Conservation (phyloP, 2,888 invertebrate species). For the Seladonia tumulorum region DNA sequence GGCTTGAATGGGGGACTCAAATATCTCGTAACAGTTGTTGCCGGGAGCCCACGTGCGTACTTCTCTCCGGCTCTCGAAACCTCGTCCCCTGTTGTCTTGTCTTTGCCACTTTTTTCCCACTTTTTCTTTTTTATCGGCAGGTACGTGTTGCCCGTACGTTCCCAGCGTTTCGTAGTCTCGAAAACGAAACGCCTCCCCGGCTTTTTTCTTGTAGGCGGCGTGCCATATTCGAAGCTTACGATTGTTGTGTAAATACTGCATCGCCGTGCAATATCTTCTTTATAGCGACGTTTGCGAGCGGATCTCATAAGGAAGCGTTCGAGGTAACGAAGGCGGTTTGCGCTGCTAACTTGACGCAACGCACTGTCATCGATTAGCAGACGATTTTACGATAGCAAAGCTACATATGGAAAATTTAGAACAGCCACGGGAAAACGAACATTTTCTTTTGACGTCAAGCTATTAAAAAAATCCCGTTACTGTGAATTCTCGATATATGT, state of each 20-base stretch:
- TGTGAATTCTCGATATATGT: too few species aligned
- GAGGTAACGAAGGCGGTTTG: background rate
- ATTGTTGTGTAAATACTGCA: background rate
- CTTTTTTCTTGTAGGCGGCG: background rate
- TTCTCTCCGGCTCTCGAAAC: constrained; percentile 1
- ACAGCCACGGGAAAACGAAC: too few species aligned
- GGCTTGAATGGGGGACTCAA: constrained; percentile 68
- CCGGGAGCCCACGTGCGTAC: constrained; percentile 60
- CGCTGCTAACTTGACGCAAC: background rate
- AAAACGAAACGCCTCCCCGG: background rate
- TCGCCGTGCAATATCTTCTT: background rate
- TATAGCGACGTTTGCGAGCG: background rate
- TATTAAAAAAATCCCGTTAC: too few species aligned
- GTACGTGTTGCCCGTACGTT: background rate
- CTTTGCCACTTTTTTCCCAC: background rate
- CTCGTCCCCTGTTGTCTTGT: background rate
- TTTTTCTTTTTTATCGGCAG: background rate
- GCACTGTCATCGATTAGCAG: too few species aligned
- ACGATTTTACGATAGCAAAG: too few species aligned
- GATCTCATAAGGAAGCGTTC: background rate
- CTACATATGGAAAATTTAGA: too few species aligned
- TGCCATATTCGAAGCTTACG: background rate
- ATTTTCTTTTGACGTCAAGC: too few species aligned
- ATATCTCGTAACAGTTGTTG: constrained; percentile 64
- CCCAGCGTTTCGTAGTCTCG: background rate